These are phyloP conservation scores for Amphiprion ocellaris DNA, from an alignment of 2,113 vertebrate species.

Conservation along the genomic window DNA sequence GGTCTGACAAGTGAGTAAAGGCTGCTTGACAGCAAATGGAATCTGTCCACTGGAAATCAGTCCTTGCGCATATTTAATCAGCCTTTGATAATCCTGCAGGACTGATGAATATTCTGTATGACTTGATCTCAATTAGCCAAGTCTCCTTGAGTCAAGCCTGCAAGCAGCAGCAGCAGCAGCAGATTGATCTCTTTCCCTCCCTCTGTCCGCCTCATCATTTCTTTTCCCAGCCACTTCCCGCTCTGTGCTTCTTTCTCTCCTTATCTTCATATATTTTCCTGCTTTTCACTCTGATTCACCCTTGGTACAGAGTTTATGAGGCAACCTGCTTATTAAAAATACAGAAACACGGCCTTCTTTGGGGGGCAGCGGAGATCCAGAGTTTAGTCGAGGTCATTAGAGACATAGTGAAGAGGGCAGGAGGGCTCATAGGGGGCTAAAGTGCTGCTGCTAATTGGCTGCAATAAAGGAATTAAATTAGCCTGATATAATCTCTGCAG, in stretches of 20 bases:
- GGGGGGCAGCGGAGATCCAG: slow-evolving; percentile 48
- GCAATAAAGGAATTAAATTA: slow-evolving; percentile 80
- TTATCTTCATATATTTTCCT: slow-evolving; percentile 5
- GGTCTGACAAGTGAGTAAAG: slow-evolving; percentile 30
- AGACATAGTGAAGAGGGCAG: slow-evolving; percentile 48
- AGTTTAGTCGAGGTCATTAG: slow-evolving; percentile 67
- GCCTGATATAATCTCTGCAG: slow-evolving; percentile 74
- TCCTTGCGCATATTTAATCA: slow-evolving; percentile 53
- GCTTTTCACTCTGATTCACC: background rate
- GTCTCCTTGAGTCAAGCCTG: slow-evolving; percentile 32
- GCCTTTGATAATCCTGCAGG: slow-evolving; percentile 61
- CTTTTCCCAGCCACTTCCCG: background rate
- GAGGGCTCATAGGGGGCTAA: slow-evolving; percentile 64
- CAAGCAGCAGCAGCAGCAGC: slow-evolving; percentile 25
- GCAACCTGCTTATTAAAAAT: slow-evolving; percentile 54
- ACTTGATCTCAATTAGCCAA: slow-evolving; percentile 60
- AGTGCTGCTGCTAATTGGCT: slow-evolving; percentile 79
- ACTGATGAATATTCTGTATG: slow-evolving; percentile 73
- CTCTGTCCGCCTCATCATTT: slow-evolving; percentile 16
- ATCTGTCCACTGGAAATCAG: slow-evolving; percentile 54
- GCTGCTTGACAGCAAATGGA: slow-evolving; percentile 35
- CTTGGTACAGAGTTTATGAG: slow-evolving; percentile 6
- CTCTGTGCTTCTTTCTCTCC: background rate
- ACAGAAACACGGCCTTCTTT: slow-evolving; percentile 48
- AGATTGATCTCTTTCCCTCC: slow-evolving; percentile 34